Evolutionary conservation across 2,113 vertebrate genomes (phyloP).

Genomic region (Piaya cayana): DNA sequence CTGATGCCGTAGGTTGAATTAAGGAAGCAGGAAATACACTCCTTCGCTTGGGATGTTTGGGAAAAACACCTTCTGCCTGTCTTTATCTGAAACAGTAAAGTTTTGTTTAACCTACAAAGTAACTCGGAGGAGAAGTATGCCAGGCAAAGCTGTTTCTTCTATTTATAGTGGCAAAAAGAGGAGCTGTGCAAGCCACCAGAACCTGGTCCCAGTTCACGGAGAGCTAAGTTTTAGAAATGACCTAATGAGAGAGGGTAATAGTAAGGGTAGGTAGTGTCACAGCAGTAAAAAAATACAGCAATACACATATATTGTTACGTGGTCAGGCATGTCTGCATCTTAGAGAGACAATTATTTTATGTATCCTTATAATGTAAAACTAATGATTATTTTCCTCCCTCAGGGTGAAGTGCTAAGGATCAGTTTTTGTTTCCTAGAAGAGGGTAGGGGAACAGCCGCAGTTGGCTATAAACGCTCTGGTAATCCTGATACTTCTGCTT

Average conservation of each 20-base stretch:
- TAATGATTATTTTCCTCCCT: constrained; percentile 18
- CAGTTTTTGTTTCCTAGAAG: neutral
- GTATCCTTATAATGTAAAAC: neutral
- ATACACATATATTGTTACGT: neutral
- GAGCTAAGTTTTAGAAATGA: neutral
- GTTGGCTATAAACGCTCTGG: neutral
- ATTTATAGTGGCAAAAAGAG: neutral
- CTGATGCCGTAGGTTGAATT: constrained; percentile 61
- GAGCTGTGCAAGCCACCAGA: neutral
- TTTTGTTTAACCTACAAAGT: constrained; percentile 54
- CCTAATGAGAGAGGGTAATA: neutral
- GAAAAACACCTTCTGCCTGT: constrained; percentile 59
- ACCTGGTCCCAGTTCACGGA: neutral
- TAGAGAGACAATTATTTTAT: neutral
- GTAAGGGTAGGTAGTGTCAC: neutral
- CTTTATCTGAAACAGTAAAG: constrained; percentile 55
- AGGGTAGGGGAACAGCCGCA: neutral
- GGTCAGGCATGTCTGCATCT: neutral
- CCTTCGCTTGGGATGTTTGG: constrained; percentile 50
- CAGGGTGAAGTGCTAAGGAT: neutral
- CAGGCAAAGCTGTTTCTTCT: neutral
- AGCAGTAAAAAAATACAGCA: neutral
- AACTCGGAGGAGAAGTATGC: neutral
- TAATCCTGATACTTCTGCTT: constrained; percentile 32
- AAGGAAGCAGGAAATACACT: constrained; percentile 63